Evolutionary conservation across 2,888 invertebrate genomes (phyloP).

Genomic region (Conus canariensis): DNA sequence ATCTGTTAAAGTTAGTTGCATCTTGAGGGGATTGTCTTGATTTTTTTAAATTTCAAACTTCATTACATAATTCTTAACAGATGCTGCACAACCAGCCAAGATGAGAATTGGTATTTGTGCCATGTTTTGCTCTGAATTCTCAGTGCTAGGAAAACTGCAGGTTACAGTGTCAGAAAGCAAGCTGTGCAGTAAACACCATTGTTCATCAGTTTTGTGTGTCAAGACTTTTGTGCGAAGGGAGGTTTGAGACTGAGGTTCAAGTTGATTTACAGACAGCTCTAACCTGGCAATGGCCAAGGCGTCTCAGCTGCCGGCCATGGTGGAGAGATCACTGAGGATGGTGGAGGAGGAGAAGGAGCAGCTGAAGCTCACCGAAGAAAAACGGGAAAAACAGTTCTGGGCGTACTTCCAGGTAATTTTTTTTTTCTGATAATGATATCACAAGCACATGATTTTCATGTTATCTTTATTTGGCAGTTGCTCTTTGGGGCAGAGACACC

Average conservation of each 20-base stretch:
- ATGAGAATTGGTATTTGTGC: not conserved
- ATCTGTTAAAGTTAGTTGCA: too few relatives aligned
- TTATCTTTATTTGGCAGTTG: not conserved
- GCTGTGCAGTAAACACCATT: not conserved
- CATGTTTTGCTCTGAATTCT: not conserved
- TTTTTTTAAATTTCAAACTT: too few relatives aligned
- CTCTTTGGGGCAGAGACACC: too few relatives aligned
- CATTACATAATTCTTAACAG: too few relatives aligned
- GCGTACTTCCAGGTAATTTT: conserved; percentile 68
- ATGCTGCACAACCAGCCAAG: too few relatives aligned
- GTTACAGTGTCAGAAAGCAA: not conserved
- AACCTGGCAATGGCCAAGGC: conserved; percentile 65
- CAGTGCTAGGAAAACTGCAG: not conserved
- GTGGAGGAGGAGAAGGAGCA: conserved; percentile 60
- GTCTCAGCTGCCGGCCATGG: conserved; percentile 70
- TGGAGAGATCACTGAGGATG: conserved; percentile 65
- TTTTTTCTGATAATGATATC: not conserved
- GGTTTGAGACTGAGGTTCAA: too few relatives aligned
- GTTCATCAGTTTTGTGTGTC: too few relatives aligned
- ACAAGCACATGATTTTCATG: not conserved
- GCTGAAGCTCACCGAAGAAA: conserved; percentile 60
- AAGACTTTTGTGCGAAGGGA: too few relatives aligned
- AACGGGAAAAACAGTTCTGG: conserved; percentile 71
- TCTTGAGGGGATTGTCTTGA: too few relatives aligned
- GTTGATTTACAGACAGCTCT: conserved; percentile 52